Evolutionary conservation across 1,140 invertebrate species (phyloP), one percentile per base, ranked within the genome.

Genomic region (Manduca sexta): DNA sequence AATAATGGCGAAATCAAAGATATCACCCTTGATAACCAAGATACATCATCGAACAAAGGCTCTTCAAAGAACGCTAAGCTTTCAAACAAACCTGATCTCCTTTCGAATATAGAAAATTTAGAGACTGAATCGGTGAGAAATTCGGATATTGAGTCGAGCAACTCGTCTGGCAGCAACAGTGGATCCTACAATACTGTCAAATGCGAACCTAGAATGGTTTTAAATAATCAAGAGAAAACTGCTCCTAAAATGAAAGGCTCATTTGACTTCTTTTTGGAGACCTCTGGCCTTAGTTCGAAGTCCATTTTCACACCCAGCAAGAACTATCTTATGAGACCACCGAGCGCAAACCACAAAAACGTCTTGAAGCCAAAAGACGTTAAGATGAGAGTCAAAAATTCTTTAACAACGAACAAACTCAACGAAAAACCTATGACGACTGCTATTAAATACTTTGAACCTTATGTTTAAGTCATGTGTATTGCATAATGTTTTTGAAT

Each of bases 231-330:
- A 15, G 74, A 76, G 10, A 46, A 54, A 2, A 69, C 66, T 30
- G 68, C 50, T 3, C 55, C 58, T 39, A 82, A 74, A 57, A 65
- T 55, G 29, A 78, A 77, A 40, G 71, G 80, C 21, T 68, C 90
- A 18, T 92, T 92, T 52, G 93, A 94, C 74, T 90, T 92, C 65
- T 94, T 94, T 61, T 76, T 94, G 13, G 93, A 94, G 69, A 91
- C 91, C 15, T 94, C 93, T 48, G 93, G 93, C 40, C 88, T 94
- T 33, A 94, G 92, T 81, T 93, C 92, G 52, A 94, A 94, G 74
- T 93, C 92, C 4, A 93, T 94, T 57, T 87, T 94, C 51, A 92
- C 92, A 2, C 92, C 92, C 0, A 90, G 89, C 37, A 88, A 91
- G 54, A 69, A 63, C 42, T 81, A 77, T 43, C 29, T 79, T 12